These are phyloP conservation scores for Rhimphoctona megacephalus DNA, from an alignment of 2,888 invertebrate species.

Conservation along the genomic window DNA sequence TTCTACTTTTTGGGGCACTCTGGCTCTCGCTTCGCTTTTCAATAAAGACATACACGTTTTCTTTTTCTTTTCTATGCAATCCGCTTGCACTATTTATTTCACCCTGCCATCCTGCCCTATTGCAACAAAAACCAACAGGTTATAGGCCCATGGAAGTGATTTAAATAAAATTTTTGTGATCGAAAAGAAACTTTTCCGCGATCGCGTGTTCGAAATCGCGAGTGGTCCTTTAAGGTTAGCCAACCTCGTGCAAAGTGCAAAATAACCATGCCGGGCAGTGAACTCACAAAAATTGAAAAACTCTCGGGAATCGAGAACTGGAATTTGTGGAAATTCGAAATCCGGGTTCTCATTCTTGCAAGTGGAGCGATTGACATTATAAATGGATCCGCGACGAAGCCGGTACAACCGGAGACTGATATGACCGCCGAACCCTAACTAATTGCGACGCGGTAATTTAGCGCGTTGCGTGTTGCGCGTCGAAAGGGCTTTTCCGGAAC, in stretches of 20 bases:
- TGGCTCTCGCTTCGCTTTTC: neutral
- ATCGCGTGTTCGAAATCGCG: conserved; percentile 2
- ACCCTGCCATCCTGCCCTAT: neutral
- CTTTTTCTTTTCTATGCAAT: too few species aligned
- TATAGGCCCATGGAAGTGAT: conserved; percentile 16
- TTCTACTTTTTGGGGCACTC: neutral
- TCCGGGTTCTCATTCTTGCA: conserved; percentile 43
- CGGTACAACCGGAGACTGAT: too few species aligned
- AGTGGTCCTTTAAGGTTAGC: conserved; percentile 40
- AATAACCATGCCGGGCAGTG: conserved; percentile 37
- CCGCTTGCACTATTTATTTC: too few species aligned
- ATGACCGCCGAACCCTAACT: too few species aligned
- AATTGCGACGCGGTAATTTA: too few species aligned
- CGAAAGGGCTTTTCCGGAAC: too few species aligned
- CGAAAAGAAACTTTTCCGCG: neutral
- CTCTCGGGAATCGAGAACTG: conserved; percentile 53
- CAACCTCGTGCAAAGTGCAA: conserved; percentile 56
- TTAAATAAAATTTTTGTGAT: neutral
- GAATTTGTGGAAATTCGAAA: conserved; percentile 60
- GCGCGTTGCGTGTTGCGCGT: too few species aligned
- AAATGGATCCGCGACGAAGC: conserved; percentile 35
- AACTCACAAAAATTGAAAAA: conserved; percentile 43
- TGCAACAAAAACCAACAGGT: conserved; percentile 5
- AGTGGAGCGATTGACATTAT: conserved; percentile 41
- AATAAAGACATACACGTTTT: too few species aligned